These are phyloP conservation scores for Agelas oroides DNA, from an alignment of 37 sponge, comb jelly and placozoan genomes.

Conservation along the genomic window DNA sequence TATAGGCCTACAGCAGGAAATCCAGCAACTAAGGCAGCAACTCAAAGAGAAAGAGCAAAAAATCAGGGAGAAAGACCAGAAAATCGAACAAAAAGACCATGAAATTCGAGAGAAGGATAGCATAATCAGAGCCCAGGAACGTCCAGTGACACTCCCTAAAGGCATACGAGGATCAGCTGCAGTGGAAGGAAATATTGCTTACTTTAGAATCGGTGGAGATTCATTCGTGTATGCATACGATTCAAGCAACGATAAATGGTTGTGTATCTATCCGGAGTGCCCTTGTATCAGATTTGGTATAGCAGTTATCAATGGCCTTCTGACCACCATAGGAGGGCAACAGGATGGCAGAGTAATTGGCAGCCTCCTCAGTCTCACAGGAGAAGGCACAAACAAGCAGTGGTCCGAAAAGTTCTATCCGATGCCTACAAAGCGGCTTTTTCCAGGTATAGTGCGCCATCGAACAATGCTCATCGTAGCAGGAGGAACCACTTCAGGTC, in stretches of 20 bases:
- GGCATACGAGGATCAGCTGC: background rate
- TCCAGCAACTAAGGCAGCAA: background rate
- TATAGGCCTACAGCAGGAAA: background rate
- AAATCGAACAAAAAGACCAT: too few relatives aligned
- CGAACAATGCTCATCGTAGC: too few relatives aligned
- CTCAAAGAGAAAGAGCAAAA: background rate
- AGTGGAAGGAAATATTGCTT: background rate
- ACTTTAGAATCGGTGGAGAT: background rate
- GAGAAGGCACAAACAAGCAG: background rate
- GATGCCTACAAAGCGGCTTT: too few relatives aligned
- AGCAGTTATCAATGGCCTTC: conserved; percentile 2
- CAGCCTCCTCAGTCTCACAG: background rate
- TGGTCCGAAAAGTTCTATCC: too few relatives aligned
- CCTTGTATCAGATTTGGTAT: background rate
- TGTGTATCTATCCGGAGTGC: background rate
- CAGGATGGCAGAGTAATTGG: background rate
- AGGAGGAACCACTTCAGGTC: too few relatives aligned
- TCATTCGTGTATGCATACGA: background rate
- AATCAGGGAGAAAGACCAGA: background rate
- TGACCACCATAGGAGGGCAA: background rate
- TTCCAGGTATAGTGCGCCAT: too few relatives aligned
- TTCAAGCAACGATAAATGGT: background rate
- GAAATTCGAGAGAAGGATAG: background rate
- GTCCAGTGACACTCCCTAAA: background rate
- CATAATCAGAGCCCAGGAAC: background rate